A percentile compares a stretch with the other conserved stretches of the same genome.
Evolutionary conservation across 2,797 vertebrate genomes (phyloP).

Genomic region (Rhabdophis nuchalis): DNA sequence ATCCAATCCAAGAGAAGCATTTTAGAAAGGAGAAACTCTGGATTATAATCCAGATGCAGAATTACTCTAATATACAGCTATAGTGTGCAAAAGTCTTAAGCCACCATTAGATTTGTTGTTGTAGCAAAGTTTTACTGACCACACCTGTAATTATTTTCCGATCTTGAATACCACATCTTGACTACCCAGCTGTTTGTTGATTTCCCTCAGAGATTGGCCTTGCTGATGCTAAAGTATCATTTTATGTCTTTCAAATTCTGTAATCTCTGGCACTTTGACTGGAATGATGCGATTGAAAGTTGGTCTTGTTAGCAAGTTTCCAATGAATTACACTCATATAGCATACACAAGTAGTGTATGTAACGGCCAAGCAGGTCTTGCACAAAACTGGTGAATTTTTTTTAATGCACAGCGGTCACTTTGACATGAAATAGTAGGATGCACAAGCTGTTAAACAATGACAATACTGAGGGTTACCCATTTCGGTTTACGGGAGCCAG

Average conservation of each 20-base stretch:
- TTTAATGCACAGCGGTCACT: no score
- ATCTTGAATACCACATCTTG: not conserved
- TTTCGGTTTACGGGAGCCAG: not conserved
- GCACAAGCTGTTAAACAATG: not conserved
- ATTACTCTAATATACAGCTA: not conserved
- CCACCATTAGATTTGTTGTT: not conserved
- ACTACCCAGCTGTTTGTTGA: not conserved
- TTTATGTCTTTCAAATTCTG: not conserved
- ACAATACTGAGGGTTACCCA: not conserved
- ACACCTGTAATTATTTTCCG: not conserved
- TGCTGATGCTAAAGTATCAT: not conserved
- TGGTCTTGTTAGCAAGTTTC: not conserved
- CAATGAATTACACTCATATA: not conserved
- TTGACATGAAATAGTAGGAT: not conserved
- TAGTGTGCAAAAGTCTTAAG: not conserved
- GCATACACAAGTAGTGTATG: not conserved
- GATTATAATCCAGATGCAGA: not conserved
- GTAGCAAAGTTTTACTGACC: not conserved
- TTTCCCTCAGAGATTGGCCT: not conserved
- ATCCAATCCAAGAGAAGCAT: no score
- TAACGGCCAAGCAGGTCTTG: not conserved
- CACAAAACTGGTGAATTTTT: not conserved
- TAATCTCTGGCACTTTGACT: not conserved
- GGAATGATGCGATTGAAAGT: not conserved
- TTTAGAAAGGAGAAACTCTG: not conserved